These are phyloP conservation scores for Cnemophilus loriae DNA, from an alignment of 2,113 vertebrate species.

Conservation along the genomic window DNA sequence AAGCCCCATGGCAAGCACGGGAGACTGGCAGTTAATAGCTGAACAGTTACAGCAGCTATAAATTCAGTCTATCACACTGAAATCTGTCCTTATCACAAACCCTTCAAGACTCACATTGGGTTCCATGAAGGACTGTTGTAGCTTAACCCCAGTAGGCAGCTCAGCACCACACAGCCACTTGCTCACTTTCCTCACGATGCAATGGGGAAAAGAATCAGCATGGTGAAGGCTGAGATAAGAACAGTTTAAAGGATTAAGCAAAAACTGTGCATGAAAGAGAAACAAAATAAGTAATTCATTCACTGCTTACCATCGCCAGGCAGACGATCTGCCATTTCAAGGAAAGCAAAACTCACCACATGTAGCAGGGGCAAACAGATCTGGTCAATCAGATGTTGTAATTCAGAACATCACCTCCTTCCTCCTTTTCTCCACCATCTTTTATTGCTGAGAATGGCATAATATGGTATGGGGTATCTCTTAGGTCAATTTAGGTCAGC, in stretches of 20 bases:
- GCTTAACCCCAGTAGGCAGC: neutral
- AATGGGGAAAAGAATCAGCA: neutral
- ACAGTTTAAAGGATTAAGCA: neutral
- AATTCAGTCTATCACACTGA: neutral
- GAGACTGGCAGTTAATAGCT: neutral
- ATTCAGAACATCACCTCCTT: neutral
- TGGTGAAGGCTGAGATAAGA: neutral
- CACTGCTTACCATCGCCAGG: rapidly evolving
- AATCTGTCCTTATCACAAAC: neutral
- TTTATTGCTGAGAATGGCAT: neutral
- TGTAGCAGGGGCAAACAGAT: neutral
- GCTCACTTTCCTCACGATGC: neutral
- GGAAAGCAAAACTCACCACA: neutral
- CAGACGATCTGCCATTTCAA: neutral
- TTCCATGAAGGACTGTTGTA: neutral
- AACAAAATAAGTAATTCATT: neutral
- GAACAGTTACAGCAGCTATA: neutral
- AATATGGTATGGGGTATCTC: neutral
- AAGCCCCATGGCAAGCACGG: neutral
- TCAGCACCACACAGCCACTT: neutral
- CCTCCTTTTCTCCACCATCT: neutral
- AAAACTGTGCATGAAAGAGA: neutral
- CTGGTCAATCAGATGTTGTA: neutral
- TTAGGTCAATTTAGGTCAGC: neutral
- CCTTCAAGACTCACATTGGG: neutral